Conservation (phyloP, 1,140 invertebrate species). For the Argopecten irradians region DNA sequence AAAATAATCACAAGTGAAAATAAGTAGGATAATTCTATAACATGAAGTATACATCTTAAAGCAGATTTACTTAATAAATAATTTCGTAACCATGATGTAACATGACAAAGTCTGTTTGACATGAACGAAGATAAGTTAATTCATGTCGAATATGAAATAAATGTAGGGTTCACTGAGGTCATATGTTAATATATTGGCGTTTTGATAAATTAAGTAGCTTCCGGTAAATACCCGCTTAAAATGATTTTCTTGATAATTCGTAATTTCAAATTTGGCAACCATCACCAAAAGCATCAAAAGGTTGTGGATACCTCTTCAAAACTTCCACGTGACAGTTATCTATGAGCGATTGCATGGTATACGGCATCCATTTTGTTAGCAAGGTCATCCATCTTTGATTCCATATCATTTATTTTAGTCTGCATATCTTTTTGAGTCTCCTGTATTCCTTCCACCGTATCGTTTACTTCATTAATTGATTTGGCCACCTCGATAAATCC, state of each 20-base stretch:
- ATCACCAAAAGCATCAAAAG: not conserved
- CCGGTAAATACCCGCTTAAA: not conserved
- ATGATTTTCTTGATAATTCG: not conserved
- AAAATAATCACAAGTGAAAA: too few species aligned
- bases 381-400: conserved; percentile 41
- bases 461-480: conserved; percentile 59
- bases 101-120: too few species aligned
- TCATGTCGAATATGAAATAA: too few species aligned
- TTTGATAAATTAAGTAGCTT: not conserved
- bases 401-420: conserved; percentile 53
- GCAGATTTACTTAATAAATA: too few species aligned
- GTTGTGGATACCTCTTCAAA: not conserved
- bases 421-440: conserved; percentile 51
- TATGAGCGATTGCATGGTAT: conserved; percentile 29
- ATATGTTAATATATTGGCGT: not conserved
- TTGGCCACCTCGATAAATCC: conserved; percentile 62
- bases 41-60: too few species aligned
- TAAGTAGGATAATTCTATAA: too few species aligned
- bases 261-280: not conserved
- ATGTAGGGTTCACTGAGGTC: not conserved
- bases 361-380: conserved; percentile 47
- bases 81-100: too few species aligned
- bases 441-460: conserved; percentile 55
- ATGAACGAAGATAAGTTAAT: too few species aligned
- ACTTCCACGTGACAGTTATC: not conserved